Evolutionary conservation across 2,888 invertebrate genomes (phyloP).

Genomic region (Eupsilia transversa): DNA sequence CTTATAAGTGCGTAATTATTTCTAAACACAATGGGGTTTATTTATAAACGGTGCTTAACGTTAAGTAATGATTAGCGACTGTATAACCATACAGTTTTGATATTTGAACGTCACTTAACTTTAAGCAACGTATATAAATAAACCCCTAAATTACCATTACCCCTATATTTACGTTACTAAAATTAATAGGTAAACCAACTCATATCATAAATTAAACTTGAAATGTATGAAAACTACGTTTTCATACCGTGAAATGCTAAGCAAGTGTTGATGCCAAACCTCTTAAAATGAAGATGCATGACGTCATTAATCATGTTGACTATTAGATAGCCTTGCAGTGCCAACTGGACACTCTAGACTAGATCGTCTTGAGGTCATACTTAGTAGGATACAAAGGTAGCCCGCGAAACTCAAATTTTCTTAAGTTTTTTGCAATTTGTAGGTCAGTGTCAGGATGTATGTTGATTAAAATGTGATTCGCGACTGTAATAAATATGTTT

Average conservation of each 20-base stretch:
- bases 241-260: conserved; percentile 7
- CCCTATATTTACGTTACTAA: neutral
- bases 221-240: conserved; percentile 28
- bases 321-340: conserved; percentile 24
- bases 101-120: too few species aligned
- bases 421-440: too few species aligned
- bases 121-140: too few species aligned
- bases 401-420: too few species aligned
- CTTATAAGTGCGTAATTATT: neutral
- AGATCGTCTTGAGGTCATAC: conserved; percentile 24
- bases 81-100: too few species aligned
- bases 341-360: conserved; percentile 36
- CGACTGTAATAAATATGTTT: too few species aligned
- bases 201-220: conserved; percentile 17
- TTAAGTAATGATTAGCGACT: too few species aligned
- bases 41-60: too few species aligned
- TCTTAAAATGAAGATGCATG: conserved; percentile 49
- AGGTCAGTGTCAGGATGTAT: too few species aligned
- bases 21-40: too few species aligned
- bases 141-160: too few species aligned
- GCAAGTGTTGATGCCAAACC: conserved; percentile 45
- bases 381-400: neutral
- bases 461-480: too few species aligned
- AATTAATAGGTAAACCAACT: neutral
- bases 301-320: conserved; percentile 36